A percentile compares a stretch with the other conserved stretches of the same genome.
Conservation (phyloP, 2,797 vertebrate species). For the Florisuga fusca region DNA sequence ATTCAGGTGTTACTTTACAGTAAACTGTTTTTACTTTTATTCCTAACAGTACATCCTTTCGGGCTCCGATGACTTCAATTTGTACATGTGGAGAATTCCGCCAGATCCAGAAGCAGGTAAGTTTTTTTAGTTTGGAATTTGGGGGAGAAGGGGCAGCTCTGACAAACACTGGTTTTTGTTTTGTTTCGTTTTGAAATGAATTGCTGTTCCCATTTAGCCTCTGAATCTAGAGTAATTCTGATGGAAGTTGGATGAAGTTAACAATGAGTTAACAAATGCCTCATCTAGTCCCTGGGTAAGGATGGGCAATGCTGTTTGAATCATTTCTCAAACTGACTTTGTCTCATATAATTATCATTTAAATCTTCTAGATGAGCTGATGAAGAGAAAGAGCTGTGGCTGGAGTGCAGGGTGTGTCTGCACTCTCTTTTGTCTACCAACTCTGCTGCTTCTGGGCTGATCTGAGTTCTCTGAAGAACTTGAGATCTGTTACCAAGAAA, state of each 20-base stretch:
- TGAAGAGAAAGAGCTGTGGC: not conserved
- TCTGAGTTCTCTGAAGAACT: not conserved
- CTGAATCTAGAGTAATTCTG: not conserved
- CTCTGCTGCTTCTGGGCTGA: not conserved
- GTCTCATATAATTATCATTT: not conserved
- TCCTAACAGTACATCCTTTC: slow-evolving; percentile 94
- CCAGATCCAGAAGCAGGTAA: slow-evolving; percentile 95
- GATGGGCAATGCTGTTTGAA: not conserved
- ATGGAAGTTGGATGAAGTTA: not conserved
- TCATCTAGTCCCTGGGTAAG: not conserved
- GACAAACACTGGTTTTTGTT: not conserved
- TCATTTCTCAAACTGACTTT: not conserved
- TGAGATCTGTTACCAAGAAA: not conserved
- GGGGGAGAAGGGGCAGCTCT: not conserved
- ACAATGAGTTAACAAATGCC: not conserved
- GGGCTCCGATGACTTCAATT: slow-evolving; percentile 98
- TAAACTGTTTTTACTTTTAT: slow-evolving; percentile 63
- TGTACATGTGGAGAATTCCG: slow-evolving; percentile 99
- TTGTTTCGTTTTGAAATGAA: not conserved
- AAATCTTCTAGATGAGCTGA: not conserved
- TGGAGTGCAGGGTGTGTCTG: not conserved
- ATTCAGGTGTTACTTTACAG: not conserved
- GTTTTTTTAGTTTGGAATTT: slow-evolving; percentile 6
- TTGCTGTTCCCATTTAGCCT: not conserved
- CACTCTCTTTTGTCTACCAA: not conserved